Evolutionary conservation across 2,113 vertebrate genomes (phyloP).

Genomic region (Charina bottae): DNA sequence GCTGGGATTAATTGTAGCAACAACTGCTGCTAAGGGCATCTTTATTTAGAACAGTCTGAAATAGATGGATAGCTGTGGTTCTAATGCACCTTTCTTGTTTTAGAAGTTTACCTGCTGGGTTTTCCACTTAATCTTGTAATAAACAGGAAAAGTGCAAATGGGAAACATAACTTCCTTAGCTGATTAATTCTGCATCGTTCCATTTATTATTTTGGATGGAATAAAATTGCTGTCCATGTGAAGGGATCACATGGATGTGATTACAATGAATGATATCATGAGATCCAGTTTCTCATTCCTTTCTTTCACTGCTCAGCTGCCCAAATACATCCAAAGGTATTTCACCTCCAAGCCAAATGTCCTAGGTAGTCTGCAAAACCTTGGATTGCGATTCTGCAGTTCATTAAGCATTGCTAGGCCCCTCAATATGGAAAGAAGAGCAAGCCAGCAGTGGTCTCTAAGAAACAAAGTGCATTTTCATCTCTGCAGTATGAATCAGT

Average conservation of each 20-base stretch:
- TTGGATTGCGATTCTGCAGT: background rate
- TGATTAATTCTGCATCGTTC: background rate
- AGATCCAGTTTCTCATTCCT: background rate
- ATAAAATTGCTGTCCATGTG: background rate
- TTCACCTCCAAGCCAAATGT: slow-evolving; percentile 28
- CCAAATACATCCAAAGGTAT: slow-evolving; percentile 34
- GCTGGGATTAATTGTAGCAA: background rate
- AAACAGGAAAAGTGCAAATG: background rate
- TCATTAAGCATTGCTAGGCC: background rate
- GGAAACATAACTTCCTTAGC: background rate
- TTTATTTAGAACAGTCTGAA: background rate
- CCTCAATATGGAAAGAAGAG: background rate
- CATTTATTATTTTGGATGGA: background rate
- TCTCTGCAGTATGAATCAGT: slow-evolving; percentile 57
- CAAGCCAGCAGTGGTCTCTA: slow-evolving; percentile 30
- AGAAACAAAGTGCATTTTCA: slow-evolving; percentile 48
- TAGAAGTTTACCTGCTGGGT: slow-evolving; percentile 23
- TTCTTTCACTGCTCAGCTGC: slow-evolving; percentile 5
- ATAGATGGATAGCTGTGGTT: slow-evolving; percentile 1
- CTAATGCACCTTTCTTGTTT: slow-evolving; percentile 32
- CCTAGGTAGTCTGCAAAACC: slow-evolving; percentile 33
- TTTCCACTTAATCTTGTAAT: slow-evolving; percentile 21
- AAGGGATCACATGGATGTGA: too few species aligned
- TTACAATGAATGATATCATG: slow-evolving; percentile 6
- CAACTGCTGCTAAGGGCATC: background rate